These are phyloP conservation scores for Zaprionus vittiger DNA, from an alignment of 1,140 invertebrate species.

Conservation along the genomic window DNA sequence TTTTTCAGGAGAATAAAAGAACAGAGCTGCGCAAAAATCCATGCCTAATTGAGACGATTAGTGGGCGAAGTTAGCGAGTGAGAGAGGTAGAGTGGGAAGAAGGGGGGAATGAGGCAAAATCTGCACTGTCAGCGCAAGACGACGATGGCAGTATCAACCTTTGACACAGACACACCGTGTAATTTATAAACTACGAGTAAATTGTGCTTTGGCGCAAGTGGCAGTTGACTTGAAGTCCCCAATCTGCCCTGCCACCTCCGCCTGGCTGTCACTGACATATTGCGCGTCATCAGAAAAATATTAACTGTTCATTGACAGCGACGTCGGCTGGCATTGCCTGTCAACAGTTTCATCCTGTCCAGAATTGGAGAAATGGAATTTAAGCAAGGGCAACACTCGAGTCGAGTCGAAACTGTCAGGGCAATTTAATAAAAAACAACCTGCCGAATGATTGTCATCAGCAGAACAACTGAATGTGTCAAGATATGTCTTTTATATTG, in stretches of 20 bases:
- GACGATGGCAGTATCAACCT: conserved; percentile 40
- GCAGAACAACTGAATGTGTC: neutral
- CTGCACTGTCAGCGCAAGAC: conserved; percentile 50
- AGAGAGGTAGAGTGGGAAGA: neutral
- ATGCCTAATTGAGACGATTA: conserved; percentile 80
- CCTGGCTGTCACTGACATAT: conserved; percentile 72
- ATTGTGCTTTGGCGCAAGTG: conserved; percentile 47
- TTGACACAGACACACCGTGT: conserved; percentile 58
- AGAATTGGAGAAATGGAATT: conserved; percentile 60
- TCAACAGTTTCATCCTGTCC: conserved; percentile 46
- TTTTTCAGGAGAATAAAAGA: conserved; percentile 54
- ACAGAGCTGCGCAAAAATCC: conserved; percentile 51
- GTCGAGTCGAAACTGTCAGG: conserved; percentile 25
- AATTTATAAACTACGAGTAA: conserved; percentile 68
- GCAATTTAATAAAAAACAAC: conserved; percentile 57
- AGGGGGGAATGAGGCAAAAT: conserved; percentile 12
- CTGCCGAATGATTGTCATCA: conserved; percentile 8
- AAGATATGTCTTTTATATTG: neutral
- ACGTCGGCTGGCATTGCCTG: conserved; percentile 38
- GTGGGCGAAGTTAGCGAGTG: conserved; percentile 24
- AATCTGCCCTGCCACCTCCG: neutral
- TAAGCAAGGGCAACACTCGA: conserved; percentile 40
- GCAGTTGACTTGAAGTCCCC: neutral
- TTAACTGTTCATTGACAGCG: conserved; percentile 77
- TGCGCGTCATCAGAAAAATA: conserved; percentile 74